These are phyloP conservation scores for Protonemura montana DNA, from an alignment of 2,888 invertebrate genomes.

Conservation along the genomic window DNA sequence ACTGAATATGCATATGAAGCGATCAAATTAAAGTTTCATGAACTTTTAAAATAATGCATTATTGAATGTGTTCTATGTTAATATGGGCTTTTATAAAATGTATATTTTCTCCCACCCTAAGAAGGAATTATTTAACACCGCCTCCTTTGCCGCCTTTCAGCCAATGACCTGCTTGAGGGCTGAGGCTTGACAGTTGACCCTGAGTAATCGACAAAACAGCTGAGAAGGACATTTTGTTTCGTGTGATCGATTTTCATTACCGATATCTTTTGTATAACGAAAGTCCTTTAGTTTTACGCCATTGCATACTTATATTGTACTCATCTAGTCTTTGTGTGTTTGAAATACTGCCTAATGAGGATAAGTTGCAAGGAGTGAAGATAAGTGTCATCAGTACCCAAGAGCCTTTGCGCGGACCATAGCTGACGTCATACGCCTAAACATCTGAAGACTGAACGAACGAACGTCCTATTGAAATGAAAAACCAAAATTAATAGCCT, in stretches of 20 bases:
- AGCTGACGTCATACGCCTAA: conserved; percentile 51
- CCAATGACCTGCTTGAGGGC: background rate
- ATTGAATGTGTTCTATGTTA: background rate
- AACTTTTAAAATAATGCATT: no score
- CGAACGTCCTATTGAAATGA: background rate
- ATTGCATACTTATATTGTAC: background rate
- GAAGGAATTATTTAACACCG: background rate
- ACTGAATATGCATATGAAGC: no score
- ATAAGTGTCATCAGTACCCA: conserved; percentile 43
- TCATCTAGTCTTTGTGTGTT: background rate
- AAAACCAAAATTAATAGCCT: conserved; percentile 33
- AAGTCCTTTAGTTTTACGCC: background rate
- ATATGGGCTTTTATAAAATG: no score
- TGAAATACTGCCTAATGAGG: background rate
- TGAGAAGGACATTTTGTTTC: background rate
- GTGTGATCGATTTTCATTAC: background rate
- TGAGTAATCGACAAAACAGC: conserved; percentile 12
- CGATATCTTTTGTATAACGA: background rate
- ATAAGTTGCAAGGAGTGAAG: background rate
- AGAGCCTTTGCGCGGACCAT: conserved; percentile 44
- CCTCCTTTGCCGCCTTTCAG: background rate
- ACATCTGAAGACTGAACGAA: conserved; percentile 9
- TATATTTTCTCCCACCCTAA: no score
- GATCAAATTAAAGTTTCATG: no score
- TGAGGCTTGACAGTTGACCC: conserved; percentile 12